These are phyloP conservation scores for Thysanoteuthis rhombus DNA, from an alignment of 2,888 invertebrate genomes.

Conservation along the genomic window DNA sequence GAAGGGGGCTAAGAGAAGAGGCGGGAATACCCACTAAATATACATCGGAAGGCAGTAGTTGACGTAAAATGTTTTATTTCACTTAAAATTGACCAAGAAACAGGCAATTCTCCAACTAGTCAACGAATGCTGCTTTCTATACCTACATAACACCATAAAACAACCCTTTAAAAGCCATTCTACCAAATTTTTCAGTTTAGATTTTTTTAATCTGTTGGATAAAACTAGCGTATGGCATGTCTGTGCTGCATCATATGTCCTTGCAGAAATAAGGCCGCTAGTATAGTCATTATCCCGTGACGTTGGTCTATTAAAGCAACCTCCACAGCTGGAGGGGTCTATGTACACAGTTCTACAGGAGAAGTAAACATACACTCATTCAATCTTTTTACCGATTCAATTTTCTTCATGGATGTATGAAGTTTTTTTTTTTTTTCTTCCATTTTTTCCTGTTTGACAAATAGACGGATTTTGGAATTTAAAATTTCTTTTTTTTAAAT, in stretches of 20 bases:
- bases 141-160: conserved; percentile 30
- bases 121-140: conserved; percentile 27
- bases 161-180: conserved; percentile 32
- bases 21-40: conserved; percentile 14
- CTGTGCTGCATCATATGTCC: conserved; percentile 29
- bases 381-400: conserved; percentile 15
- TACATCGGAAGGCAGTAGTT: conserved; percentile 31
- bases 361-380: conserved; percentile 18
- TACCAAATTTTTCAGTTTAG: conserved; percentile 29
- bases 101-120: conserved; percentile 29
- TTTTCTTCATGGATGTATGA: conserved; percentile 12
- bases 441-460: conserved; percentile 27
- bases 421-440: background rate
- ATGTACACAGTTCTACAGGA: conserved; percentile 33
- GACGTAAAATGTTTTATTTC: conserved; percentile 34
- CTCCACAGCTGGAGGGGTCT: conserved; percentile 30
- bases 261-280: conserved; percentile 33
- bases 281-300: conserved; percentile 29
- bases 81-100: conserved; percentile 33
- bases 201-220: conserved; percentile 27
- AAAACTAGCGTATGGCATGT: conserved; percentile 30
- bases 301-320: conserved; percentile 32
- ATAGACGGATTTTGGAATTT: conserved; percentile 24
- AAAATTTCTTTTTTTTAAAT: background rate
- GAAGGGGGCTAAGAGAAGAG: background rate